Evolutionary conservation across 2,113 vertebrate genomes (phyloP).

Genomic region (Eurypyga helias): DNA sequence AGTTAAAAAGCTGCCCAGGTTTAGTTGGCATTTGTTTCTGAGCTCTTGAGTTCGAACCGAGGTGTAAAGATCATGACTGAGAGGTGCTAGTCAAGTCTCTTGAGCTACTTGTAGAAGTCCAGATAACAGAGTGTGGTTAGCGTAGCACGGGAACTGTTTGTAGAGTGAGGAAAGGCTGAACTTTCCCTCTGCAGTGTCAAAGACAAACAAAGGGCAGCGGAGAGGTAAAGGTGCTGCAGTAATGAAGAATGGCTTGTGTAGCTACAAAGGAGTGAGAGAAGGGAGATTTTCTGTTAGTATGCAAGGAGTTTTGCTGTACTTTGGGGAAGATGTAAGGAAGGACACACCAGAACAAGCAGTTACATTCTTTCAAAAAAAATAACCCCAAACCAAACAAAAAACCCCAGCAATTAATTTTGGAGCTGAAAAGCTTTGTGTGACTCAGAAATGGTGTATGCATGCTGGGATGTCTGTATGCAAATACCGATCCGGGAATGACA

Average conservation of each 20-base stretch:
- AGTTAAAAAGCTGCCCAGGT: neutral
- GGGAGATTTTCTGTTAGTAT: neutral
- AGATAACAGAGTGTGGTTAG: neutral
- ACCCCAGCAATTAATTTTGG: neutral
- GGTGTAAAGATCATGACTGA: neutral
- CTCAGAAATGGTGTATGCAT: neutral
- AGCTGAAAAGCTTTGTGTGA: neutral
- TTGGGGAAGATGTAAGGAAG: neutral
- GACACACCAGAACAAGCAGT: neutral
- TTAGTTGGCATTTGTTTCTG: neutral
- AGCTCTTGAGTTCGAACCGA: neutral
- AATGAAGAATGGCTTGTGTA: neutral
- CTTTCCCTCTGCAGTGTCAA: slow-evolving; percentile 3
- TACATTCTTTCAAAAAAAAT: neutral
- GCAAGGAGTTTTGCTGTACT: neutral
- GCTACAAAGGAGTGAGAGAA: neutral
- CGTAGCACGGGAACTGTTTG: neutral
- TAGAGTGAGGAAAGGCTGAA: slow-evolving; percentile 2
- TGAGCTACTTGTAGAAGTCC: neutral
- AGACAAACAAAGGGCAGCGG: slow-evolving; percentile 27
- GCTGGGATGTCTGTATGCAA: neutral
- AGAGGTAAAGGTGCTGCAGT: neutral
- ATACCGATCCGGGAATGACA: neutral
- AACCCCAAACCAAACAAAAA: neutral
- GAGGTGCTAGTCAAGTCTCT: neutral